phyloP scores from a whole-genome alignment of 2,888 invertebrate genomes.

The Tholera decimalis region DNA sequence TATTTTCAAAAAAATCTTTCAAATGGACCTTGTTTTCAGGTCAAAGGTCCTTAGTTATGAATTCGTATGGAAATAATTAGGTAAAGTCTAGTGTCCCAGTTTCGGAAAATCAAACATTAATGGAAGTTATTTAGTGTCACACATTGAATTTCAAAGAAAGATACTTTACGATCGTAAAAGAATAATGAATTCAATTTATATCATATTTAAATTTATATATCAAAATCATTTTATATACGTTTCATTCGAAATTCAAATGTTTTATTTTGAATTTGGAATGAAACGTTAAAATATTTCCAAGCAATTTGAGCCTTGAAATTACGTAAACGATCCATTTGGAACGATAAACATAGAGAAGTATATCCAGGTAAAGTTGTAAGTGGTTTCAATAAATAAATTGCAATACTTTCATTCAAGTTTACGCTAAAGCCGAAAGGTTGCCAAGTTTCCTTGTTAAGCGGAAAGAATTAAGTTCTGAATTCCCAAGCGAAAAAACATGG shows the following conservation, averaged over 20 bases:
- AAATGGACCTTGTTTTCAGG: too few species aligned
- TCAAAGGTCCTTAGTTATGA: neutral
- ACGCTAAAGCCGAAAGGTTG: conserved; percentile 57
- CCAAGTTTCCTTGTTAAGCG: conserved; percentile 69
- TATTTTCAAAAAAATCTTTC: neutral
- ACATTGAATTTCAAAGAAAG: conserved; percentile 29
- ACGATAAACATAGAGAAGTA: conserved; percentile 30
- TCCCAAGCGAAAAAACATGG: conserved; percentile 57
- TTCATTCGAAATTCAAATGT: too few species aligned
- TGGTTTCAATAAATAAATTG: conserved; percentile 60
- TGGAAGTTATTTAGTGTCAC: conserved; percentile 28
- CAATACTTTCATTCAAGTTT: conserved; percentile 70
- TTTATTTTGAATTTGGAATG: conserved; percentile 40
- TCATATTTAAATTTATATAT: conserved; percentile 43
- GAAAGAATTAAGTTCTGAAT: conserved; percentile 67
- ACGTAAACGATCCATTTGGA: conserved; percentile 35
- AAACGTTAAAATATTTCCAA: conserved; percentile 28
- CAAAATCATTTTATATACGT: too few species aligned
- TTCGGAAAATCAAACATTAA: conserved; percentile 14
- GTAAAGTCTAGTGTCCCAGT: conserved; percentile 17
- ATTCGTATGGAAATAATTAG: conserved; percentile 13
- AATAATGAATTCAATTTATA: conserved; percentile 49
- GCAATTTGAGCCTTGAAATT: conserved; percentile 32
- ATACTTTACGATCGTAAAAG: conserved; percentile 27
- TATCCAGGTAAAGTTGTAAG: conserved; percentile 34